These are phyloP conservation scores for Latheticus oryzae DNA, from an alignment of 2,888 invertebrate species.

Conservation along the genomic window DNA sequence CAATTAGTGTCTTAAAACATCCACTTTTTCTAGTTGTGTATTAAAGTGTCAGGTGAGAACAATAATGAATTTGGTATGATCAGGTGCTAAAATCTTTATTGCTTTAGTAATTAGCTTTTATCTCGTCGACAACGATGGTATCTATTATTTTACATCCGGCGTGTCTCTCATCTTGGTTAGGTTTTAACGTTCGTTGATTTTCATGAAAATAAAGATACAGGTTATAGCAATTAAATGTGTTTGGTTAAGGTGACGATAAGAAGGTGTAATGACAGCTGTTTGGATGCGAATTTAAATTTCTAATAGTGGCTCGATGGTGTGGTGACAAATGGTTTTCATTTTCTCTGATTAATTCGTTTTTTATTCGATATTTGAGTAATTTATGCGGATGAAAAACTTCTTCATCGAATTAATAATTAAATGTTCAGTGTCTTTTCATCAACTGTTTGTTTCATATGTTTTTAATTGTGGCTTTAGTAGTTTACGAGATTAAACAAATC, in stretches of 20 bases:
- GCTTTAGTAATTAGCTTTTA: conserved; percentile 27
- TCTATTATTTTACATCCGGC: conserved; percentile 25
- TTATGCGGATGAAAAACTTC: no score
- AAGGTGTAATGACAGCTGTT: conserved; percentile 39
- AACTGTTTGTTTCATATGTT: conserved; percentile 18
- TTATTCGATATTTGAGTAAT: conserved; percentile 6
- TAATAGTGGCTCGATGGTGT: conserved; percentile 11
- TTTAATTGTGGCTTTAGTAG: conserved; percentile 28
- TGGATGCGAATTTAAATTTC: conserved; percentile 29
- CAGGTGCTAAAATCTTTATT: conserved; percentile 38
- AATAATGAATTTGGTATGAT: conserved; percentile 29
- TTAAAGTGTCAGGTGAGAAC: conserved; percentile 17
- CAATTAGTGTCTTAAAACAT: conserved; percentile 22
- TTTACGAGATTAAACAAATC: conserved; percentile 38
- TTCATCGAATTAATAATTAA: no score
- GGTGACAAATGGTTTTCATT: conserved; percentile 16
- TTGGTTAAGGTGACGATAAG: conserved; percentile 27
- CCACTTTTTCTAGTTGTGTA: conserved; percentile 5
- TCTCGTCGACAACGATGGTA: conserved; percentile 25
- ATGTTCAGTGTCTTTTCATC: conserved; percentile 23
- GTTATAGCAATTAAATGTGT: conserved; percentile 17
- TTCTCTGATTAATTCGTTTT: conserved; percentile 11
- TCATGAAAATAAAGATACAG: conserved; percentile 23
- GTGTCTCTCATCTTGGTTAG: conserved; percentile 23
- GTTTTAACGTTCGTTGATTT: conserved; percentile 28